These are phyloP conservation scores for Gerris buenoi DNA, from an alignment of 1,140 invertebrate species.

Conservation along the genomic window DNA sequence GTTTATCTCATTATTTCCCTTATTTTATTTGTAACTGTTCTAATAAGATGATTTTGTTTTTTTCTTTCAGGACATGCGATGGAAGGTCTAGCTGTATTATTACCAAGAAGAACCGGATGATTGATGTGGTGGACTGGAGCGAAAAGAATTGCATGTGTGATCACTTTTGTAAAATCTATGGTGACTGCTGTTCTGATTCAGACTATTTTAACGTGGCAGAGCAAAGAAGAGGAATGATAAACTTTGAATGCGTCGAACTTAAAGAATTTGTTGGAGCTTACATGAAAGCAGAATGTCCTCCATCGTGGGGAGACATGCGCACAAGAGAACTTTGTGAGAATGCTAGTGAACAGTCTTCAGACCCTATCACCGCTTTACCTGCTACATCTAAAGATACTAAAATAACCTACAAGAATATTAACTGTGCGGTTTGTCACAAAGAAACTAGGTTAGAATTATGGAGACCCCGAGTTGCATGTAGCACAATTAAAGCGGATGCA, in stretches of 20 bases:
- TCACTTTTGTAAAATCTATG: constrained; percentile 31
- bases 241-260: constrained; percentile 30
- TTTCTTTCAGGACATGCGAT: constrained; percentile 22
- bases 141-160: constrained; percentile 37
- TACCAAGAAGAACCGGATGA: constrained; percentile 9
- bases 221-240: constrained; percentile 20
- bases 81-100: constrained; percentile 18
- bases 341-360: constrained; percentile 23
- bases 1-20: no score
- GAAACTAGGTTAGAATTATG: constrained; percentile 28
- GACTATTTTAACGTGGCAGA: constrained; percentile 24
- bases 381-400: constrained; percentile 31
- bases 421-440: constrained; percentile 39
- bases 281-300: constrained; percentile 32
- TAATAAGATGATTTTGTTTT: no score
- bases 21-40: no score
- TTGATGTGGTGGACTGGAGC: constrained; percentile 27
- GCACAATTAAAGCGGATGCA: constrained; percentile 18
- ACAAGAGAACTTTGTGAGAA: constrained; percentile 20
- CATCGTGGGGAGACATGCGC: constrained; percentile 27
- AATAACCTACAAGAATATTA: constrained; percentile 38
- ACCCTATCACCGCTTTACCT: constrained; percentile 32
- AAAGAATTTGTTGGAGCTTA: constrained; percentile 32
- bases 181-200: constrained; percentile 38
- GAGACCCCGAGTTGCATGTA: constrained; percentile 33